Conservation (phyloP, 2,113 vertebrate species). For the Lichenostomus cassidix region DNA sequence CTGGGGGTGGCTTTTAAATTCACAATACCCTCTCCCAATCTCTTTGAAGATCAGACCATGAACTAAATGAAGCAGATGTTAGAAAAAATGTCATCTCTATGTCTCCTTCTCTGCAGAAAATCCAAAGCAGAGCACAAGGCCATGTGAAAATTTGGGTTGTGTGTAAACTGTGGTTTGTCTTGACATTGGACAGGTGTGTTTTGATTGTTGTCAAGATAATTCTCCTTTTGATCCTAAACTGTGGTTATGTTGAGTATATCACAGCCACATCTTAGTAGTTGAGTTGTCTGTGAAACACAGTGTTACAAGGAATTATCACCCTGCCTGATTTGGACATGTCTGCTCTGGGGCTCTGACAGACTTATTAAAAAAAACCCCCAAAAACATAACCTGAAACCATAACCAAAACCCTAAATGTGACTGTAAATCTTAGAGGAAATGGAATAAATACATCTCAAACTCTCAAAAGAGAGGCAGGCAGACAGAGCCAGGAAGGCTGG, state of each 20-base stretch:
- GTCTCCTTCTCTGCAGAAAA: background rate
- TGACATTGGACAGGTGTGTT: background rate
- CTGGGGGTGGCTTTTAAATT: background rate
- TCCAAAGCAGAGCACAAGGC: background rate
- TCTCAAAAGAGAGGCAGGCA: background rate
- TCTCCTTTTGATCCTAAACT: background rate
- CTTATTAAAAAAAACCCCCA: background rate
- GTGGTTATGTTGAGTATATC: background rate
- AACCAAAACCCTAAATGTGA: background rate
- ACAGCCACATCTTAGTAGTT: background rate
- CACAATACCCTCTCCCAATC: background rate
- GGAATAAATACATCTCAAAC: background rate
- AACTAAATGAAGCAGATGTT: background rate
- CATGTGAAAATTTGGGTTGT: background rate
- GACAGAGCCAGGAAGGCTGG: background rate
- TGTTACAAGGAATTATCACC: background rate
- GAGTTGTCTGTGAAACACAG: background rate
- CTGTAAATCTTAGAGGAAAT: background rate
- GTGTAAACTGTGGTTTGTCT: background rate
- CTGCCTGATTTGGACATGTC: background rate
- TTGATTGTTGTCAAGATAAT: background rate
- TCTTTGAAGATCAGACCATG: background rate
- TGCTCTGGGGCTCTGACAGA: background rate
- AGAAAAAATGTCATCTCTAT: accelerated
- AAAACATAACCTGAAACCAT: background rate